phyloP scores from a whole-genome alignment of 2,113 vertebrate genomes.

The Taurulus bubalis region DNA sequence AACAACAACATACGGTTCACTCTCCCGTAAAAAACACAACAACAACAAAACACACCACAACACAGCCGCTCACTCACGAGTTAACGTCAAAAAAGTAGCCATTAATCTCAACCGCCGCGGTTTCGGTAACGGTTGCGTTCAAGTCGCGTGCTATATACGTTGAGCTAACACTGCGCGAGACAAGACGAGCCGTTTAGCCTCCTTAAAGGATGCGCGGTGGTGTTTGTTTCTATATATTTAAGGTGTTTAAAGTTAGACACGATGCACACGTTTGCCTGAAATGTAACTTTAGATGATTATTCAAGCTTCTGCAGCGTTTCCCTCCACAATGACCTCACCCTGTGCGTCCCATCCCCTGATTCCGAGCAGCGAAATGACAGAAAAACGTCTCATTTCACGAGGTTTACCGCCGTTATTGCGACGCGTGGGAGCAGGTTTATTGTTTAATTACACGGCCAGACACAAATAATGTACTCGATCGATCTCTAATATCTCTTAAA shows the following conservation, averaged over 20 bases:
- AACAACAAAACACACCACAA: background rate
- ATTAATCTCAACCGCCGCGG: background rate
- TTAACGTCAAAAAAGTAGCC: background rate
- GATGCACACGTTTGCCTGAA: background rate
- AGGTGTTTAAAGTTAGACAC: background rate
- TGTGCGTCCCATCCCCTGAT: constrained; percentile 17
- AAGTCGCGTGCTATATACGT: constrained; percentile 25
- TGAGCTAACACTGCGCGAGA: constrained; percentile 43
- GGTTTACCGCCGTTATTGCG: background rate
- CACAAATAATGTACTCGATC: no score
- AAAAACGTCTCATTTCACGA: background rate
- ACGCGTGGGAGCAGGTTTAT: no score
- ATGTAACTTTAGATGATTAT: constrained; percentile 19
- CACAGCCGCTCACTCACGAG: background rate
- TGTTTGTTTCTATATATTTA: background rate
- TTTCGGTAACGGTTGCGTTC: constrained; percentile 7
- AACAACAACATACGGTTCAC: constrained; percentile 21
- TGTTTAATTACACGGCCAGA: background rate
- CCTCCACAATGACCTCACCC: constrained; percentile 80
- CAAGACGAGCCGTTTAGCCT: background rate
- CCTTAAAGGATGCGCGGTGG: background rate
- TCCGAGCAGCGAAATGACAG: constrained; percentile 26
- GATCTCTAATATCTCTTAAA: background rate
- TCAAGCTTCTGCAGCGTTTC: constrained; percentile 66
- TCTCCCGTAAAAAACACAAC: background rate